Base-by-base conservation (phyloP, 1,140 invertebrate species). In the Riptortus pedestris region DNA sequence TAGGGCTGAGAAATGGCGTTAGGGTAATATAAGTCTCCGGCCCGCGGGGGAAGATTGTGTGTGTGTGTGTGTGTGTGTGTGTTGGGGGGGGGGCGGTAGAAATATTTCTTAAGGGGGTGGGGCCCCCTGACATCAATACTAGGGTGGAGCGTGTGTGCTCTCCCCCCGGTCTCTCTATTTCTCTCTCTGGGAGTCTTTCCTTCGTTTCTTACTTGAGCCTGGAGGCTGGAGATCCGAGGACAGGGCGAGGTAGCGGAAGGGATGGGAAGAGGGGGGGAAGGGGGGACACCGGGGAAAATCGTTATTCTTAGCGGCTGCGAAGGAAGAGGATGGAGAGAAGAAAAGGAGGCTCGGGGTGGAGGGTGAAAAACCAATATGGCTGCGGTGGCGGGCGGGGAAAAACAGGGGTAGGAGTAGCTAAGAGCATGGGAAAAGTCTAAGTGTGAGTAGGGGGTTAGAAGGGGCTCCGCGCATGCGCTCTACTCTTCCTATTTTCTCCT, bases 351-450 rank as follows among this genome's bases (percentile, higher is more conserved):
- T n/a, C n/a, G n/a, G 62, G 62, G 29, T 24, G 52, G 52, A 51
- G 62, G 62, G 22, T 48, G 62, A 64, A 64, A 64, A 64, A 64
- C 62, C 62, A 64, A 64, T 64, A 64, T 64, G 62, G 62, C 62
- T 55, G 62, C 62, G 62, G 62, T 31, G 62, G 26, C 22, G 61
- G 62, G 62, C 29, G 22, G 22, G 22, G 22, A n/a, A 47, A n/a
- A n/a, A n/a, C 45, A n/a, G n/a, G 45, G n/a, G n/a, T 9, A n/a
- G 14, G 1, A 1, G 3, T n/a, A n/a, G n/a, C 45, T 22, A 47
- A 47, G 45, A 22, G n/a, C 45, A n/a, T 22, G 18, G 9, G 45
- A 47, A 47, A 47, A 47, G 45, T 20, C 45, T 47, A 47, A 47
- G 45, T 47, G n/a, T n/a, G n/a, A n/a, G n/a, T n/a, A n/a, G n/a